A percentile compares a stretch with the other conserved stretches of the same genome.
Evolutionary conservation across 1,140 invertebrate genomes (phyloP).

Genomic region (Heliconius hewitsoni): DNA sequence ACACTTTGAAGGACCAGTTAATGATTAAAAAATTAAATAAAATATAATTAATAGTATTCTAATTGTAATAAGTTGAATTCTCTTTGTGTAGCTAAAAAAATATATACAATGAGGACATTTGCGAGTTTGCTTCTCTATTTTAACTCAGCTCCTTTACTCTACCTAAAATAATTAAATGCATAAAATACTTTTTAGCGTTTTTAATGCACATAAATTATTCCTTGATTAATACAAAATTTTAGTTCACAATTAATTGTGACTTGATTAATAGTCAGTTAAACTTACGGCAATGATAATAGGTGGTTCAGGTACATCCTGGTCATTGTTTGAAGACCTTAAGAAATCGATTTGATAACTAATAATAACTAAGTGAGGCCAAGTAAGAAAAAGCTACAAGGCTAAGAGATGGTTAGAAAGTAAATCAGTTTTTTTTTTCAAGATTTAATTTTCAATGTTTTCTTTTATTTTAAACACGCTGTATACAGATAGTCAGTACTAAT

Average conservation of each 20-base stretch:
- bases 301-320: slow-evolving; percentile 26
- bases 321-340: slow-evolving; percentile 28
- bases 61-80: too few species aligned
- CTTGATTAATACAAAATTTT: not conserved
- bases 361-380: not conserved
- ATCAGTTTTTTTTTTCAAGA: not conserved
- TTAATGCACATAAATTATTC: not conserved
- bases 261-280: not conserved
- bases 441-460: not conserved
- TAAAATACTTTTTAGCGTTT: not conserved
- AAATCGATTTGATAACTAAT: slow-evolving; percentile 18
- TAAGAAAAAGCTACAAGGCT: slow-evolving; percentile 1
- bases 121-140: not conserved
- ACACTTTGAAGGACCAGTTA: not conserved
- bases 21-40: not conserved
- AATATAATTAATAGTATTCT: too few species aligned
- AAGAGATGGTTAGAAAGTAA: not conserved
- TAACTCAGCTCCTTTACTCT: not conserved
- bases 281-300: not conserved
- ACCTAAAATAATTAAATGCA: too few species aligned
- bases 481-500: too few species aligned
- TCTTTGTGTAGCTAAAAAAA: too few species aligned
- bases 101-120: not conserved
- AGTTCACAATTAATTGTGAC: not conserved
- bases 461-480: not conserved